Percentiles rank a stretch among this genome's conserved stretches.
Conservation (phyloP, 2,113 vertebrate genomes). For the Centropus bengalensis region DNA sequence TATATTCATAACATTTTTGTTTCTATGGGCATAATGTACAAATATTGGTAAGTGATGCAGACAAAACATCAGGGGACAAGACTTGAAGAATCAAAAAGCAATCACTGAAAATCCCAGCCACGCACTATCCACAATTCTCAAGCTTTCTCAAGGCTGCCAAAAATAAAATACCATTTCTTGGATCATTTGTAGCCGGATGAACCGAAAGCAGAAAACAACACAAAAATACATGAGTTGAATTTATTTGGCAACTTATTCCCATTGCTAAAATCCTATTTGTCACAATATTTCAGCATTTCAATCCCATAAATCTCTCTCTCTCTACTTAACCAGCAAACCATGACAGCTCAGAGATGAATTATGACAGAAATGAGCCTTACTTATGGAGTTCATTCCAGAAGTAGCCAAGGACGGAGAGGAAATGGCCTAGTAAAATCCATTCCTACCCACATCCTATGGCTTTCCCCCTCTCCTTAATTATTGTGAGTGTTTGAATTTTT, state of each 20-base stretch:
- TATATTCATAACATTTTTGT: neutral
- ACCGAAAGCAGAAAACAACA: neutral
- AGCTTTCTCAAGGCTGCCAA: neutral
- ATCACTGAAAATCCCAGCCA: neutral
- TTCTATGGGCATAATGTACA: neutral
- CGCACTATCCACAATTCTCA: neutral
- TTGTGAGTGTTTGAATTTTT: neutral
- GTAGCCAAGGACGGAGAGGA: neutral
- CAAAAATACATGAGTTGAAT: slow-evolving; percentile 17
- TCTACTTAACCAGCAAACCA: slow-evolving; percentile 50
- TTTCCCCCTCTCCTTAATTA: neutral
- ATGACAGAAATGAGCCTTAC: slow-evolving; percentile 7
- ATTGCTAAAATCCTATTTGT: slow-evolving; percentile 7
- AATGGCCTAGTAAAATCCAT: slow-evolving; percentile 11
- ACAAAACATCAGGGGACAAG: neutral
- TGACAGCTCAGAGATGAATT: slow-evolving; percentile 50
- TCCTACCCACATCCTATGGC: neutral
- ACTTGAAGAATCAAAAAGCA: neutral
- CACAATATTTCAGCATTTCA: slow-evolving; percentile 32
- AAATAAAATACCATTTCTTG: neutral
- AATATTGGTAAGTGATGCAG: rapidly evolving
- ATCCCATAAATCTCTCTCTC: slow-evolving; percentile 59
- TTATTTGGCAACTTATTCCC: neutral
- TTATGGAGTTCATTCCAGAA: neutral
- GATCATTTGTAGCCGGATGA: slow-evolving; percentile 25